These are phyloP conservation scores for Coremacera marginata DNA, from an alignment of 2,888 invertebrate species.

Conservation along the genomic window DNA sequence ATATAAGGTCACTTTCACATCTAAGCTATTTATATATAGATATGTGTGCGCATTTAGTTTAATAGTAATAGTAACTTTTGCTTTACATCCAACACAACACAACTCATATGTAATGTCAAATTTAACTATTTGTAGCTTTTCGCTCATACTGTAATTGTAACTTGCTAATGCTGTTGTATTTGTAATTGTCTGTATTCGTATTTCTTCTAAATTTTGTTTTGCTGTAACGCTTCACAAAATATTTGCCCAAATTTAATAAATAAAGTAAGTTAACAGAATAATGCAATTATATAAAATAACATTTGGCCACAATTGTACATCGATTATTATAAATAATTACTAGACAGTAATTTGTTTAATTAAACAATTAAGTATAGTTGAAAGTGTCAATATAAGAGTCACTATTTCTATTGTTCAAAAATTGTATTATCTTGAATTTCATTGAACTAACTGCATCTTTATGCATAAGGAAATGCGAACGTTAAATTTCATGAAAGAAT, in stretches of 20 bases:
- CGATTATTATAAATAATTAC: conserved; percentile 1
- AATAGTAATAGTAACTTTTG: too few relatives aligned
- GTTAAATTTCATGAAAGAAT: too few relatives aligned
- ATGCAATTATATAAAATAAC: not conserved
- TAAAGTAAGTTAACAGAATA: not conserved
- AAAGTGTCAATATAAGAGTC: not conserved
- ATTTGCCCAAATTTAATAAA: not conserved
- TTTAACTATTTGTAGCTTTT: not conserved
- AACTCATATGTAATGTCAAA: too few relatives aligned
- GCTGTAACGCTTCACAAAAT: not conserved
- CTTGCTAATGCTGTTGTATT: not conserved
- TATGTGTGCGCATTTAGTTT: too few relatives aligned
- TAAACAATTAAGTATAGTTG: not conserved
- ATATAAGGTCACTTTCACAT: too few relatives aligned
- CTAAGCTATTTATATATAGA: too few relatives aligned
- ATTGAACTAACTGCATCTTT: too few relatives aligned
- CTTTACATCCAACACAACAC: too few relatives aligned
- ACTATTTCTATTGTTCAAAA: not conserved
- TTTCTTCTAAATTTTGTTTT: not conserved
- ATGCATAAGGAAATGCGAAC: too few relatives aligned
- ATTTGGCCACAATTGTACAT: not conserved
- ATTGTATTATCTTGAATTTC: not conserved
- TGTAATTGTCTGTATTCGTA: not conserved
- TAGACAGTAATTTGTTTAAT: not conserved
- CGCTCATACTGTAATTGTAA: not conserved